Evolutionary conservation across 2,888 invertebrate species (phyloP).

Genomic region (Rhorus exstirpatorius): DNA sequence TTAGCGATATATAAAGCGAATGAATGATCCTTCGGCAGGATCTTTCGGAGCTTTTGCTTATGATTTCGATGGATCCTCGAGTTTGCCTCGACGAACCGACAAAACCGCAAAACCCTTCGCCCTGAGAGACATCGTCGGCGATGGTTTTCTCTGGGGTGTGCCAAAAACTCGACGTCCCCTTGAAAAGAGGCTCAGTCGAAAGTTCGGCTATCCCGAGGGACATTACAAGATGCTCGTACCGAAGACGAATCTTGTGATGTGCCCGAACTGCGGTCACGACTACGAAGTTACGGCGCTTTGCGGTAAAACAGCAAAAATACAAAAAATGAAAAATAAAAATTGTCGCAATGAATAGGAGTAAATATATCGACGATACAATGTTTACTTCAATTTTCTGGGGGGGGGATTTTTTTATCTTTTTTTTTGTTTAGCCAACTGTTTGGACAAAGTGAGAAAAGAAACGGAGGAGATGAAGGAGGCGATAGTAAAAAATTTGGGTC

Average conservation of each 20-base stretch:
- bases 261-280: conserved; percentile 94
- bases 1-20: neutral
- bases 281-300: conserved; percentile 93
- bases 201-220: conserved; percentile 90
- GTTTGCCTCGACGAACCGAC: conserved; percentile 54
- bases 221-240: conserved; percentile 90
- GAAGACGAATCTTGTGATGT: conserved; percentile 91
- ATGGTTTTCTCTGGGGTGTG: conserved; percentile 93
- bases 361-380: conserved; percentile 12
- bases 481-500: conserved; percentile 90
- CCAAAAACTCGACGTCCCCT: conserved; percentile 92
- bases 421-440: conserved; percentile 91
- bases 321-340: neutral
- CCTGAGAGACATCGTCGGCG: conserved; percentile 90
- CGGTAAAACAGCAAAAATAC: conserved; percentile 88
- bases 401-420: conserved; percentile 1
- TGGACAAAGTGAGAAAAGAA: conserved; percentile 93
- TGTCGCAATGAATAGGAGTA: neutral
- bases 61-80: conserved; percentile 73
- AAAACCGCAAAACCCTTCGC: conserved; percentile 85
- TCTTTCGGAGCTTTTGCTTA: conserved; percentile 80
- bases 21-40: conserved; percentile 70
- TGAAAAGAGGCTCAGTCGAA: conserved; percentile 91
- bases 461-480: conserved; percentile 93
- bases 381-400: no score